These are phyloP conservation scores for Clistopyga incitator DNA, from an alignment of 2,888 invertebrate genomes.

Conservation along the genomic window DNA sequence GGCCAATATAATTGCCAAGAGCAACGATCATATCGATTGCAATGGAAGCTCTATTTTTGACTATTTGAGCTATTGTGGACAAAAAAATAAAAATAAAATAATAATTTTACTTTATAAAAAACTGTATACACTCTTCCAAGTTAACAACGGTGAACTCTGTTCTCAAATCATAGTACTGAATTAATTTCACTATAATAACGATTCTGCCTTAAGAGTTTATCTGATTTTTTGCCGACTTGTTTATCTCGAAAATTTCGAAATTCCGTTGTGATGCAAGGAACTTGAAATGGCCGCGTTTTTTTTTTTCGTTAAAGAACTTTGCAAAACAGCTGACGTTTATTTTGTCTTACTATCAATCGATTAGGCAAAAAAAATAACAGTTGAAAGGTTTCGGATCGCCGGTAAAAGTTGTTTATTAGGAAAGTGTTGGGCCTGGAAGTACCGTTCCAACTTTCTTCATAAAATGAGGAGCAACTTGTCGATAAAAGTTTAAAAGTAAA, in stretches of 20 bases:
- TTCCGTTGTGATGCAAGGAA: background rate
- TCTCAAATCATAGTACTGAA: no score
- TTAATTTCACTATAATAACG: no score
- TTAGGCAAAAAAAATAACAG: background rate
- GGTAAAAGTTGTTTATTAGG: background rate
- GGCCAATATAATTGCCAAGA: no score
- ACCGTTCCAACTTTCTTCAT: constrained; percentile 7
- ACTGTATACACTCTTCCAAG: no score
- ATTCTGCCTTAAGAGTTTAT: background rate
- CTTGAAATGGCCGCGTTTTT: background rate
- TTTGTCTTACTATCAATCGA: background rate
- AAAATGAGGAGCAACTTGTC: background rate
- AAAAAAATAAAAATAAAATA: no score
- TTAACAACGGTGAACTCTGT: no score
- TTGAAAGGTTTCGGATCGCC: background rate
- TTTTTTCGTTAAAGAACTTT: background rate
- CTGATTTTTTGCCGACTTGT: no score
- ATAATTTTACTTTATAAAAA: no score
- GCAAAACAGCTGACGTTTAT: background rate
- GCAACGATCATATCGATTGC: no score
- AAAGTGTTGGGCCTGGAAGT: background rate
- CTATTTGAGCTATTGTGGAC: no score
- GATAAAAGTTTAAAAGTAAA: background rate
- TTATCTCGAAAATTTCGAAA: background rate
- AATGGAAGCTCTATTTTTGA: no score